phyloP scores from a whole-genome alignment of 2,797 vertebrate species.

The Sebastes umbrosus region DNA sequence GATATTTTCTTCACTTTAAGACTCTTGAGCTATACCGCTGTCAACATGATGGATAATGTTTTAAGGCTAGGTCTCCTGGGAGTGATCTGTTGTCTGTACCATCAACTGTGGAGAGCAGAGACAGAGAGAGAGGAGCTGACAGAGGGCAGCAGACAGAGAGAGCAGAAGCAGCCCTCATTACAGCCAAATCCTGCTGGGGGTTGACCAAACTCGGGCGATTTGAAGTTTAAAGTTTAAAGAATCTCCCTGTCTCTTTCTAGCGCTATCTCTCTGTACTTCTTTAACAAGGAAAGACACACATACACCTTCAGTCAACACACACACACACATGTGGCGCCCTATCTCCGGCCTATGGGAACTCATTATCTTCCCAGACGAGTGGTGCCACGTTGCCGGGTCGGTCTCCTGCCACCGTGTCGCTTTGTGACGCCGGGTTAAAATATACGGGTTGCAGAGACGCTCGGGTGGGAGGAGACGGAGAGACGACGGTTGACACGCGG shows the following conservation, averaged over 20 bases:
- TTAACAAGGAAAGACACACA: slow-evolving; percentile 57
- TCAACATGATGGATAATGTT: slow-evolving; percentile 78
- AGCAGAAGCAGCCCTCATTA: slow-evolving; percentile 72
- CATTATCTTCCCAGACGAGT: slow-evolving; percentile 80
- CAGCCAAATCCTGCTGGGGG: slow-evolving; percentile 71
- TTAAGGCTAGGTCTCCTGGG: slow-evolving; percentile 72
- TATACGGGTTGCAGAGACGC: slow-evolving; percentile 11
- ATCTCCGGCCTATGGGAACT: slow-evolving; percentile 79
- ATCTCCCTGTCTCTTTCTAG: slow-evolving; percentile 47
- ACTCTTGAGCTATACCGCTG: slow-evolving; percentile 61
- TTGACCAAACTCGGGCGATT: slow-evolving; percentile 66
- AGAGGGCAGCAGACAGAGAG: slow-evolving; percentile 59
- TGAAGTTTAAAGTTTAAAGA: slow-evolving; percentile 74
- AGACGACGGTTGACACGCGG: slow-evolving; percentile 1
- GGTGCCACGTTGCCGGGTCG: slow-evolving; percentile 53
- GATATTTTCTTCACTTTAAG: slow-evolving; percentile 76
- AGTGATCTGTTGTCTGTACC: slow-evolving; percentile 76
- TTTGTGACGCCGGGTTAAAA: slow-evolving; percentile 44
- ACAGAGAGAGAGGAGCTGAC: slow-evolving; percentile 62
- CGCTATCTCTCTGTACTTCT: slow-evolving; percentile 52
- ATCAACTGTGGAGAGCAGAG: slow-evolving; percentile 65
- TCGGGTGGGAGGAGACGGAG: slow-evolving; percentile 15
- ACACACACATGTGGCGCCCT: slow-evolving; percentile 7
- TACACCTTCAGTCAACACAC: slow-evolving; percentile 15
- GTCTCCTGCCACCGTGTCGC: slow-evolving; percentile 60